Percentiles rank a stretch among this genome's conserved stretches.
These are phyloP conservation scores for Tanytarsus gracilentus DNA, from an alignment of 2,888 invertebrate species.

Conservation along the genomic window DNA sequence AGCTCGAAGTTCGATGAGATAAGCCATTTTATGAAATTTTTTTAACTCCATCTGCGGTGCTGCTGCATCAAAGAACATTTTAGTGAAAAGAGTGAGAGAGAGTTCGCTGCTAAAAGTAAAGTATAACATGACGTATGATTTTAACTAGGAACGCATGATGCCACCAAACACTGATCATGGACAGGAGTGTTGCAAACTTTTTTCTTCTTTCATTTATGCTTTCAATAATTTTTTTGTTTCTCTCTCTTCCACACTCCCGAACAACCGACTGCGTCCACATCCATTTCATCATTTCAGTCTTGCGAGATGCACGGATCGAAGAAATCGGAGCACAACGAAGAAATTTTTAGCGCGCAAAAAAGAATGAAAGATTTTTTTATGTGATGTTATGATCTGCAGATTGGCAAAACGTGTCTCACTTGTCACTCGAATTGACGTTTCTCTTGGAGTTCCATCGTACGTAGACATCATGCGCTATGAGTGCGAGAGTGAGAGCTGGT, in stretches of 20 bases:
- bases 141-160: constrained; percentile 21
- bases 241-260: constrained; percentile 25
- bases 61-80: neutral
- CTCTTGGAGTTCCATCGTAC: neutral
- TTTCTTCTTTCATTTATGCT: neutral
- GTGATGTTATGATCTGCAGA: constrained; percentile 26
- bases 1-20: no score
- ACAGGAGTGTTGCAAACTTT: neutral
- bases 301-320: constrained; percentile 17
- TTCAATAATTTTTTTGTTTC: neutral
- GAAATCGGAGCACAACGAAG: constrained; percentile 2
- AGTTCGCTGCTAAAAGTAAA: constrained; percentile 17
- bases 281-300: constrained; percentile 29
- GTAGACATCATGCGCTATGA: neutral
- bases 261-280: constrained; percentile 19
- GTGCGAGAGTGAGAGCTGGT: constrained; percentile 1
- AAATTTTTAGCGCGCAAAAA: neutral
- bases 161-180: constrained; percentile 1
- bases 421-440: neutral
- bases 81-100: neutral
- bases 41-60: no score
- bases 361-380: constrained; percentile 8
- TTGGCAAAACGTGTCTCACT: constrained; percentile 26
- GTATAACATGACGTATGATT: constrained; percentile 26
- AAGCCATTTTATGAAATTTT: no score